Evolutionary conservation across 2,113 vertebrate species (phyloP), one percentile per base, ranked within the genome.

Genomic region (Cyprinodon variegatus): DNA sequence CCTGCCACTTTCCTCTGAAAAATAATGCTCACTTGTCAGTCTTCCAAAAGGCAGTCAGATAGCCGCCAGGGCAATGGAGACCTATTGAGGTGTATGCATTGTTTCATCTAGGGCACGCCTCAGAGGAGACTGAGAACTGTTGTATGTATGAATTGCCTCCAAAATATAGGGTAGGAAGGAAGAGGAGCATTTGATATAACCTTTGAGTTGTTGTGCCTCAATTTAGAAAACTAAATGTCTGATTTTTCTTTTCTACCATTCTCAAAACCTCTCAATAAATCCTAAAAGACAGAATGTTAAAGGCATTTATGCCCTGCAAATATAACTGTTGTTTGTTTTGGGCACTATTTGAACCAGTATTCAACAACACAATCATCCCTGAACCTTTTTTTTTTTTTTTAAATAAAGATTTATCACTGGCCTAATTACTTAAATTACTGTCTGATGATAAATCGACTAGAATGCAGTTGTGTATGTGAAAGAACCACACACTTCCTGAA

Each of bases 1-100:
- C 83, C 90, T 92, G 91, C 80, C 90, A 91, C 91, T 90, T 91
- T 86, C 65, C 78, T 83, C 78, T 89, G 87, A 91, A 90, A 90
- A 93, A 93, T 91, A 93, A 93, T 92, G 91, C 92, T 91, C 87
- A 90, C 88, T 93, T 94, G 91, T 94, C 92, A 93, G 92, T 93
- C 90, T 92, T 92, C 82, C 88, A 79, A 88, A 79, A 86, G 74
- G 79, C 77, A 87, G 91, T 89, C 85, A 90, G 87, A 91, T 90
- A 90, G 91, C 88, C 73, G 75, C 68, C 76, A 68, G 90, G 89
- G 85, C 90, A 85, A 73, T 3, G 45, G 90, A 92, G 91, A 91
- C 89, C 88, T 89, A 88, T 91, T 89, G 91, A 92, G 92, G 92
- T 92, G 86, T 86, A 81, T 85, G 90, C 90, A 89, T 90, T 90